These are phyloP conservation scores for Ctenopoma multispine DNA, from an alignment of 2,797 vertebrate genomes.

Conservation along the genomic window DNA sequence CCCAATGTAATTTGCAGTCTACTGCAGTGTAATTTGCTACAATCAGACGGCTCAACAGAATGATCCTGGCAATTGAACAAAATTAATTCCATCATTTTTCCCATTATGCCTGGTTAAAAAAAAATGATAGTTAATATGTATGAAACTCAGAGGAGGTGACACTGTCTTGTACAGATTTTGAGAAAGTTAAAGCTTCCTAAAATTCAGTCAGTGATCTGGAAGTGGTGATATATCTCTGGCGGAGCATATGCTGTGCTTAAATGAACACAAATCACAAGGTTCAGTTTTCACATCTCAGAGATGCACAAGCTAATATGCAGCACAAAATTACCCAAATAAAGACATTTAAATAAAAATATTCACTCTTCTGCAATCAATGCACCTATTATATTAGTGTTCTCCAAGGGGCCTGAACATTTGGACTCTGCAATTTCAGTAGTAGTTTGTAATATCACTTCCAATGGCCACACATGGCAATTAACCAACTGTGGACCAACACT, in stretches of 20 bases:
- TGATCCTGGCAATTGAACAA: slow-evolving; percentile 51
- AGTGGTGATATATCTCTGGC: not conserved
- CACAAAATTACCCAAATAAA: not conserved
- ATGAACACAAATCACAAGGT: not conserved
- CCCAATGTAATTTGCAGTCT: slow-evolving; percentile 48
- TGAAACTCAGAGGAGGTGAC: slow-evolving; percentile 13
- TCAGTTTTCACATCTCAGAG: not conserved
- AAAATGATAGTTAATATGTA: slow-evolving; percentile 4
- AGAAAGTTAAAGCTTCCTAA: slow-evolving; percentile 16
- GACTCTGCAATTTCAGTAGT: not conserved
- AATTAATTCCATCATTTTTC: slow-evolving; percentile 64
- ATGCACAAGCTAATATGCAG: too few species aligned
- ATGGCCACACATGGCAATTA: not conserved
- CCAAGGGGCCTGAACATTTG: not conserved
- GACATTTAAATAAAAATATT: not conserved
- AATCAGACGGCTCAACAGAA: slow-evolving; percentile 59
- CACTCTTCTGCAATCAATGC: not conserved
- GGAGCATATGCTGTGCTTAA: not conserved
- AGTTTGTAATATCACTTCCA: not conserved
- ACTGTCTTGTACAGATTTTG: slow-evolving; percentile 6
- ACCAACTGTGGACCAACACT: not conserved
- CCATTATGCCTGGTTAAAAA: slow-evolving; percentile 35
- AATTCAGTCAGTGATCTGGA: slow-evolving; percentile 7
- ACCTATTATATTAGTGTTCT: too few species aligned
- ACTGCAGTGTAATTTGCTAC: slow-evolving; percentile 55